Evolutionary conservation across 2,888 invertebrate species (phyloP).

Genomic region (Phaedon cochleariae): DNA sequence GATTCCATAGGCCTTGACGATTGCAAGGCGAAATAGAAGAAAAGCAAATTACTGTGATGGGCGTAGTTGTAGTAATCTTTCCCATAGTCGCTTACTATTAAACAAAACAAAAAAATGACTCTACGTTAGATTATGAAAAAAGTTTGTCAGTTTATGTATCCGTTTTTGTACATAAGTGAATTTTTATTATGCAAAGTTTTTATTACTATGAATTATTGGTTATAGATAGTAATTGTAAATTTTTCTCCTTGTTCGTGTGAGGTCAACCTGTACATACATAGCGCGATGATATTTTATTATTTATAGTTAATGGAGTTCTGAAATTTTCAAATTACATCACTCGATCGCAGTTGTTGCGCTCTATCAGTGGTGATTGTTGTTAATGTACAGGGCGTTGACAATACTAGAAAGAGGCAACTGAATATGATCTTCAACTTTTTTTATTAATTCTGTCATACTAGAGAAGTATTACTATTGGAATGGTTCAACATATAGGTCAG

Average conservation of each 20-base stretch:
- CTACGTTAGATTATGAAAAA: conserved; percentile 33
- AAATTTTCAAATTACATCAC: conserved; percentile 42
- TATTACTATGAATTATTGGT: conserved; percentile 41
- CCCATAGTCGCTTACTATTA: conserved; percentile 57
- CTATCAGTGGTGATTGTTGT: conserved; percentile 19
- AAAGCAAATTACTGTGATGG: conserved; percentile 63
- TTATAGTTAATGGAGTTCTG: conserved; percentile 39
- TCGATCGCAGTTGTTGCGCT: conserved; percentile 18
- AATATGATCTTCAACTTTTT: neutral
- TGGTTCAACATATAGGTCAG: too few relatives aligned
- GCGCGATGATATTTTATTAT: conserved; percentile 42
- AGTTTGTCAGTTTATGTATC: conserved; percentile 39
- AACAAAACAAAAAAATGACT: conserved; percentile 31
- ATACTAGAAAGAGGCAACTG: neutral
- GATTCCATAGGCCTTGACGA: conserved; percentile 84
- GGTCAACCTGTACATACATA: conserved; percentile 51
- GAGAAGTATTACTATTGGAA: too few relatives aligned
- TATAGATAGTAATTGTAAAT: conserved; percentile 53
- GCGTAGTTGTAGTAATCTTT: conserved; percentile 61
- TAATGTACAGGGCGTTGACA: conserved; percentile 20
- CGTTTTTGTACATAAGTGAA: conserved; percentile 62
- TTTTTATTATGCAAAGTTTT: conserved; percentile 58
- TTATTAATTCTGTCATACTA: too few relatives aligned
- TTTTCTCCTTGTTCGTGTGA: conserved; percentile 37
- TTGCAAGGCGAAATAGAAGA: conserved; percentile 67